Evolutionary conservation across 2,888 invertebrate species (phyloP).

Genomic region (Diarsia rubi): DNA sequence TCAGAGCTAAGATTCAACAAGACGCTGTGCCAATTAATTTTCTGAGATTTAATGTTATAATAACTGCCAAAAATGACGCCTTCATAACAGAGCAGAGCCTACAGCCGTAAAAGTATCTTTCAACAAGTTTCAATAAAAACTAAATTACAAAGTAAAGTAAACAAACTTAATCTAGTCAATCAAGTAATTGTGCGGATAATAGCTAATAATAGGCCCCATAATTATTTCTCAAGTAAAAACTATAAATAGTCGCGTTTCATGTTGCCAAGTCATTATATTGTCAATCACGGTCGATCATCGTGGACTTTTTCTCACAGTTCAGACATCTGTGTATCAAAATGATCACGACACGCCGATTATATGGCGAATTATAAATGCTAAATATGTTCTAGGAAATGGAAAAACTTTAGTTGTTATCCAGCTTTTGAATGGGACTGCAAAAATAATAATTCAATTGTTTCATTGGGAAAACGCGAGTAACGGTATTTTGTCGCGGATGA

Average conservation of each 20-base stretch:
- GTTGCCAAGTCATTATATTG: conserved; percentile 35
- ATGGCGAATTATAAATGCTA: conserved; percentile 31
- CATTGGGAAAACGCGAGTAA: not conserved
- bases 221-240: conserved; percentile 44
- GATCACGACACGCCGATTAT: conserved; percentile 39
- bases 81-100: not conserved
- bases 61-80: not conserved
- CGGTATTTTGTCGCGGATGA: not conserved
- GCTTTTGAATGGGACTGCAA: not conserved
- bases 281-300: conserved; percentile 35
- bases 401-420: not conserved
- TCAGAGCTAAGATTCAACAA: not conserved
- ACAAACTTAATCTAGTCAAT: conserved; percentile 10
- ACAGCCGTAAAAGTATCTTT: not conserved
- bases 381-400: conserved; percentile 35
- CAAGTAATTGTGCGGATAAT: conserved; percentile 36
- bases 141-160: not conserved
- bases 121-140: not conserved
- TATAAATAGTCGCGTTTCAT: conserved; percentile 33
- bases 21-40: not conserved
- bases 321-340: conserved; percentile 25
- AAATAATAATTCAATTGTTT: conserved; percentile 20
- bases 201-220: conserved; percentile 3
- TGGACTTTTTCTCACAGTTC: conserved; percentile 41
- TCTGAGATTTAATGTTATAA: not conserved